Base-by-base conservation (phyloP, 2,113 vertebrate species). In the Mormoops blainvillei region DNA sequence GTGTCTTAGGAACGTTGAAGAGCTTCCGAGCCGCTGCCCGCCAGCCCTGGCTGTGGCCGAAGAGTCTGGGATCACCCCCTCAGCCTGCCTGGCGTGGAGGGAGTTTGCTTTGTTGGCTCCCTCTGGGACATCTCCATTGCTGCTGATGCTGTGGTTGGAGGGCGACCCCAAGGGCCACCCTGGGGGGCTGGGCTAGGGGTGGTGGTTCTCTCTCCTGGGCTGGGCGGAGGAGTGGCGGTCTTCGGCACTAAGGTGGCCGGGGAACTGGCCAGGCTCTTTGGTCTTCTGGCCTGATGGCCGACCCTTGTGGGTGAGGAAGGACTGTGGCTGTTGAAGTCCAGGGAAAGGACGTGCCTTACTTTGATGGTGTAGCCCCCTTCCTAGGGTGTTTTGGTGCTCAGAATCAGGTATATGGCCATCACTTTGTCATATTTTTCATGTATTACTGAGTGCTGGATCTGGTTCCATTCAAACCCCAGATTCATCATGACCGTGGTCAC, bases 401-500 rank as follows among this genome's bases (percentile, higher is more conserved):
- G 48, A 18, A 36, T 36, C 22, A 11, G 33, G 83, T 48, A 7
- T 2, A 3, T 56, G 14, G 99, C 98, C 99, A 99, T 99, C 76
- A 98, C 97, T n/a, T 99, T 98, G 43, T 99, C 98, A 91, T 98
- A 99, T 96, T 98, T 99, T 98, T 99, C 98, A 97, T 98, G 98
- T 91, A 98, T 96, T 89, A 99, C 97, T 0, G 99, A 99, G 76
- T 99, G 98, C 97, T 98, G 98, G 91, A 99, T 99, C 96, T 99
- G 98, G 61, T 99, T 99, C 76, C 98, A 96, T 61, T 98, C 97
- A 94, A 94, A 99, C 76, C 99, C 99, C 99, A 99, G 98, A 83
- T 98, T 98, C 19, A 99, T 84, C 98, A 99, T 99, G 56, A 99
- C 97, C 68, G 99, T 98, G 98, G 87, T 98, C 99, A 97, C 12